Base-by-base conservation (phyloP, 2,888 invertebrate genomes). In the Euphydryas editha region DNA sequence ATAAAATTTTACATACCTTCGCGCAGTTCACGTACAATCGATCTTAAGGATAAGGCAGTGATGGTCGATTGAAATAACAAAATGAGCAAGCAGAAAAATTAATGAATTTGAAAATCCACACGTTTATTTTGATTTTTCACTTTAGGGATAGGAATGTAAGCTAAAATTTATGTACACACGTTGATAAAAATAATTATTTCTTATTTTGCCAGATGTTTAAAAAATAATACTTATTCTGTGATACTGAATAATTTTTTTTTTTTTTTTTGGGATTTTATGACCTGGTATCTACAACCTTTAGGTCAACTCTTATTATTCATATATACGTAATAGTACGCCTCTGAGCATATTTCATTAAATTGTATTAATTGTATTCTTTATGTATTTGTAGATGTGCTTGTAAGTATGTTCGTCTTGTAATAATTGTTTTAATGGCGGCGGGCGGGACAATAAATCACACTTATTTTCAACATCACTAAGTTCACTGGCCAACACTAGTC, bases 151-250 rank as follows among this genome's bases (percentile, higher is more conserved):
- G 37, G 42, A 55, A 62, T 15, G 10, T 37, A 39, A 21, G 37
- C 57, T 39, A 39, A 24, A 57, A 62, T 42, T 49, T 57, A 62
- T 39, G 30, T 20, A 57, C 37, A 36, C 49, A 20, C 10, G 5
- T 36, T 24, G 13, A 20, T 17, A 1, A 47, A 39, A 47, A 8
- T 30, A 54, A 36, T 3, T 36, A 62, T 62, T 62, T 62, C 57
- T 62, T 39, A 57, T 57, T 62, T 62, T 47, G 56, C 62, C 62
- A 62, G 62, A 62, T 62, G 62, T 54, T 51, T 51, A 21, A 51
- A 51, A 51, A 24, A 15, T 51, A 24, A 51, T 20, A 51, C 15
- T 13, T 21, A 47, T 47, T n/a, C 49, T 49, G 15, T 57, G 42
- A 24, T n/a, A 44, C 5, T n/a, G 15, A n/a, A 30, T 30, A 30